These are phyloP conservation scores for Erinaceus europaeus DNA, from an alignment of 2,113 vertebrate genomes.

Conservation along the genomic window DNA sequence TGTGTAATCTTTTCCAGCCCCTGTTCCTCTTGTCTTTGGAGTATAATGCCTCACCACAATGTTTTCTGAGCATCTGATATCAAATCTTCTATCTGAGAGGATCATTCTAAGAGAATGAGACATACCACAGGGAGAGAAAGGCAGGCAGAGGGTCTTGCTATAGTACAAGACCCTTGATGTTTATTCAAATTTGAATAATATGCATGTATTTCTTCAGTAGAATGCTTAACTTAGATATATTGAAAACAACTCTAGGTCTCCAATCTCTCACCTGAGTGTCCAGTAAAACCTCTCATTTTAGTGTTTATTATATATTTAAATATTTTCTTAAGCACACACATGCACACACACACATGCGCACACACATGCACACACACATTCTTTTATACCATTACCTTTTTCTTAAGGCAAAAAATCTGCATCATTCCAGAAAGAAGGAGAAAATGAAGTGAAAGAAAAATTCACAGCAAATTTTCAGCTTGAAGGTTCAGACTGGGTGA, in stretches of 20 bases:
- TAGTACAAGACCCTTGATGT: not conserved
- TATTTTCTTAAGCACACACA: slow-evolving; percentile 11
- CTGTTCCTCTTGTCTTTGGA: slow-evolving; percentile 23
- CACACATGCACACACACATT: no score
- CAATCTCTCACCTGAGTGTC: not conserved
- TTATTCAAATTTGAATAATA: not conserved
- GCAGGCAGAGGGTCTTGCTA: not conserved
- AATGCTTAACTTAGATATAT: not conserved
- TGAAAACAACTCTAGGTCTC: not conserved
- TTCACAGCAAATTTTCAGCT: slow-evolving; percentile 20
- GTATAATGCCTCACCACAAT: not conserved
- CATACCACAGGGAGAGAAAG: not conserved
- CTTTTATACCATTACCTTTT: not conserved
- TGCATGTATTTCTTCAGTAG: not conserved
- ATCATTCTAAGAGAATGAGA: not conserved
- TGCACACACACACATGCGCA: not conserved
- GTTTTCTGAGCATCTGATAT: not conserved
- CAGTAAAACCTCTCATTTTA: not conserved
- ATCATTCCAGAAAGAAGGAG: slow-evolving; percentile 7
- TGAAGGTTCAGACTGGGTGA: slow-evolving; percentile 22
- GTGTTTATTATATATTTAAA: not conserved
- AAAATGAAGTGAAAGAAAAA: slow-evolving; percentile 11
- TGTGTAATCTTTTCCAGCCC: not conserved
- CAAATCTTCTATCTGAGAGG: not conserved
- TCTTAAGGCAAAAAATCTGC: not conserved